Conservation (phyloP, 2,797 vertebrate species). For the Bryconaethiops microstoma region DNA sequence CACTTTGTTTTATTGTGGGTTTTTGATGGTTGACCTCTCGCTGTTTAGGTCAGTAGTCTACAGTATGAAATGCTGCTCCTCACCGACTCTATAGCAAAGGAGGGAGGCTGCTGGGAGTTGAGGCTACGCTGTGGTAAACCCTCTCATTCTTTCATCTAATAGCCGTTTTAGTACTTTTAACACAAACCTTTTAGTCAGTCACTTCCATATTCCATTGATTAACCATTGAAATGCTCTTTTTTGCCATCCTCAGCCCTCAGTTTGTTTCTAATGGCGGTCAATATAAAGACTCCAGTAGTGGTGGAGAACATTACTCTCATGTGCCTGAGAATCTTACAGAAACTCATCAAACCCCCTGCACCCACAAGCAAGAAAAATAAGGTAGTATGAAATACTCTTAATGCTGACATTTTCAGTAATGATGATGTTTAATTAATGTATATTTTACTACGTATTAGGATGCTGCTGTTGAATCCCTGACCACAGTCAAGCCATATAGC, state of each 20-base stretch:
- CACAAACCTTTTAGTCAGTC: background rate
- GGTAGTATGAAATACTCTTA: conserved; percentile 69
- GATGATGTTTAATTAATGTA: conserved; percentile 25
- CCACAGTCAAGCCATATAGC: conserved; percentile 96
- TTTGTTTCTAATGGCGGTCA: conserved; percentile 97
- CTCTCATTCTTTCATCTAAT: conserved; percentile 5
- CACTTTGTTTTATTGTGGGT: background rate
- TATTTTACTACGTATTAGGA: conserved; percentile 76
- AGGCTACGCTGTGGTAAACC: conserved; percentile 92
- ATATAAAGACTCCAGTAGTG: conserved; percentile 97
- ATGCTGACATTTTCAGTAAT: background rate
- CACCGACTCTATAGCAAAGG: conserved; percentile 97
- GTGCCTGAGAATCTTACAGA: conserved; percentile 97
- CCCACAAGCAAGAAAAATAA: conserved; percentile 99
- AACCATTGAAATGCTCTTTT: conserved; percentile 13
- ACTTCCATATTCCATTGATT: background rate
- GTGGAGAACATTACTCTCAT: conserved; percentile 99
- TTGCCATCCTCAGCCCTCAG: conserved; percentile 83
- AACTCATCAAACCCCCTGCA: conserved; percentile 94
- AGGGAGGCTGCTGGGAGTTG: conserved; percentile 98
- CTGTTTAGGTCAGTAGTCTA: conserved; percentile 90
- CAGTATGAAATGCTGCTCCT: conserved; percentile 98
- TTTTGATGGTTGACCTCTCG: background rate
- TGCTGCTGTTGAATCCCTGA: conserved; percentile 90
- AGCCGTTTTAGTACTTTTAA: background rate